A percentile compares a stretch with the other conserved stretches of the same genome.
phyloP scores from a whole-genome alignment of 2,888 invertebrate species.

The Amiota minor region DNA sequence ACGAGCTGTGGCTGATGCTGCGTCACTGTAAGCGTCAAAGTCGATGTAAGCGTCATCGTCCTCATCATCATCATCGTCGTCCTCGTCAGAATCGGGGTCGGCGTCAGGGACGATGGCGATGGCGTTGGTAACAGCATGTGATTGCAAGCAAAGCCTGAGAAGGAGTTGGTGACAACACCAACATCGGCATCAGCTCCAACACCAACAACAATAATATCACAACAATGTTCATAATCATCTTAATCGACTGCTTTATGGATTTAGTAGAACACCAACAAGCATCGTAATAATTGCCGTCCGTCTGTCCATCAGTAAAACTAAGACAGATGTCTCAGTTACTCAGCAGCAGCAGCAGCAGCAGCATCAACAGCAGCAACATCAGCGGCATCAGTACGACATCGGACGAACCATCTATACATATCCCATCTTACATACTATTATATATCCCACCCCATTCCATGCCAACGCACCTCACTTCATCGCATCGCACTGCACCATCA shows the following conservation, averaged over 20 bases:
- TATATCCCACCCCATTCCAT: too few species aligned
- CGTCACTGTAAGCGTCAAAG: conserved; percentile 50
- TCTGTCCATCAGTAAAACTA: conserved; percentile 12
- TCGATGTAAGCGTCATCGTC: conserved; percentile 34
- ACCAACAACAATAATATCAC: conserved; percentile 14
- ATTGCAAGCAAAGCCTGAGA: not conserved
- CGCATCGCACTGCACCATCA: conserved; percentile 28
- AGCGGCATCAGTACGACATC: conserved; percentile 27
- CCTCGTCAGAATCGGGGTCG: conserved; percentile 16
- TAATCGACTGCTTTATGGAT: too few species aligned
- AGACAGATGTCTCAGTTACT: conserved; percentile 37
- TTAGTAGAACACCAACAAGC: conserved; percentile 41
- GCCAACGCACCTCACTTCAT: not conserved
- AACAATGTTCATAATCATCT: not conserved
- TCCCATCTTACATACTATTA: too few species aligned
- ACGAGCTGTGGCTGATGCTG: conserved; percentile 66
- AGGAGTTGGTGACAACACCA: conserved; percentile 8
- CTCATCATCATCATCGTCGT: conserved; percentile 22
- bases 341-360: conserved; percentile 50
- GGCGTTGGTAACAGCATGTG: conserved; percentile 23
- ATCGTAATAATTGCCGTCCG: conserved; percentile 51
- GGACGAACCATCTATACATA: too few species aligned
- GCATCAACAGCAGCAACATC: conserved; percentile 45
- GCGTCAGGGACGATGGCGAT: conserved; percentile 31
- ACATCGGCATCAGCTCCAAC: conserved; percentile 15